phyloP scores from a whole-genome alignment of 1,140 invertebrate genomes.

The Cyclina sinensis region DNA sequence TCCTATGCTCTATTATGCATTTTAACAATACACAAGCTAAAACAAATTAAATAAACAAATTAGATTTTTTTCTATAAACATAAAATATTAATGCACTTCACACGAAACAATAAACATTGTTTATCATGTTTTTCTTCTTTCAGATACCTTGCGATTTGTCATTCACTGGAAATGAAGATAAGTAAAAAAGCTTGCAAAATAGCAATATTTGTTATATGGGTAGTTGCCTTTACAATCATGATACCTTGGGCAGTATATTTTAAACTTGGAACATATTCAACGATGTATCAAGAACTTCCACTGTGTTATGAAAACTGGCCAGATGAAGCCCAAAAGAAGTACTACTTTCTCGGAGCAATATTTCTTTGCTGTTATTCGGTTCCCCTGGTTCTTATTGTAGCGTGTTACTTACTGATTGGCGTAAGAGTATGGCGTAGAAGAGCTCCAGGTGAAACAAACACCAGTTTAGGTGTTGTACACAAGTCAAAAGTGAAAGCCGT shows the following conservation, averaged over 20 bases:
- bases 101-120: too few species aligned
- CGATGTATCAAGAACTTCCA: slow-evolving; percentile 37
- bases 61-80: too few species aligned
- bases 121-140: slow-evolving; percentile 58
- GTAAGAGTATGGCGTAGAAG: slow-evolving; percentile 95
- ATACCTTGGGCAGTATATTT: slow-evolving; percentile 97
- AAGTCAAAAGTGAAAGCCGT: slow-evolving; percentile 90
- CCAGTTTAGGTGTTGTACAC: slow-evolving; percentile 80
- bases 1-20: too few species aligned
- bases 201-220: slow-evolving; percentile 96
- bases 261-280: slow-evolving; percentile 86
- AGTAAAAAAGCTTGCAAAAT: slow-evolving; percentile 93
- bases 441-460: slow-evolving; percentile 90
- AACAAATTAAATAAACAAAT: too few species aligned
- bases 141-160: slow-evolving; percentile 98
- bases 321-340: slow-evolving; percentile 89
- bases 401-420: slow-evolving; percentile 97
- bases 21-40: too few species aligned
- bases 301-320: slow-evolving; percentile 79
- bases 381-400: slow-evolving; percentile 95
- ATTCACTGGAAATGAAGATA: slow-evolving; percentile 96
- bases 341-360: slow-evolving; percentile 96
- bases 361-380: slow-evolving; percentile 96
- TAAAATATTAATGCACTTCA: too few species aligned
- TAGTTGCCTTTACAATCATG: slow-evolving; percentile 93